Conservation (phyloP, 2,797 vertebrate genomes). For the Spondyliosoma cantharus region DNA sequence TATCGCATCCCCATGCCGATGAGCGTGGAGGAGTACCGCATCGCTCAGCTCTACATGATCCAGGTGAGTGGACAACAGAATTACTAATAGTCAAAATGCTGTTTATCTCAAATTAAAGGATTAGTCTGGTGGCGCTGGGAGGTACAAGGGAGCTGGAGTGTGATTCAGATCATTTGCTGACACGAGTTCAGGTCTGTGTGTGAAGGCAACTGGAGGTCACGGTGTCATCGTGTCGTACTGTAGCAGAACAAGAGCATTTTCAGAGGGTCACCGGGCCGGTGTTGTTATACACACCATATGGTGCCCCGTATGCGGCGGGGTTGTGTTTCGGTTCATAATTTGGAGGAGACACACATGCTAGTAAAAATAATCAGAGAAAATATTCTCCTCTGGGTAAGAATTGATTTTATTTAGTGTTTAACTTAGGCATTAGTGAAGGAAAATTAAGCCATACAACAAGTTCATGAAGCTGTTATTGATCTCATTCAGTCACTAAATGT, state of each 20-base stretch:
- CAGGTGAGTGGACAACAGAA: constrained; percentile 88
- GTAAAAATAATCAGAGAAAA: not conserved
- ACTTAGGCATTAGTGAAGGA: not conserved
- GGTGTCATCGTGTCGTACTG: constrained; percentile 31
- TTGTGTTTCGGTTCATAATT: constrained; percentile 48
- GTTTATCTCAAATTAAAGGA: not conserved
- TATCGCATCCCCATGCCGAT: constrained; percentile 97
- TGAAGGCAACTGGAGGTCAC: constrained; percentile 42
- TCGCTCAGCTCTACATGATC: constrained; percentile 99
- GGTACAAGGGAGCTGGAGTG: not conserved
- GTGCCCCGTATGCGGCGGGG: constrained; percentile 55
- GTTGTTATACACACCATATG: constrained; percentile 67
- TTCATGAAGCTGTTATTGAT: too few relatives aligned
- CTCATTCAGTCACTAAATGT: too few relatives aligned
- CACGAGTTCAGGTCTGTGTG: not conserved
- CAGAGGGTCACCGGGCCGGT: constrained; percentile 49
- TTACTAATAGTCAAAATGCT: not conserved
- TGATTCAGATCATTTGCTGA: not conserved
- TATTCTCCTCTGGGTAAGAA: not conserved
- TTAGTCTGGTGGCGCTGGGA: not conserved
- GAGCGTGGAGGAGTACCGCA: constrained; percentile 99
- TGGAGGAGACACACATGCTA: constrained; percentile 1
- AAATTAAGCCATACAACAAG: not conserved
- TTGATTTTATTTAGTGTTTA: not conserved
- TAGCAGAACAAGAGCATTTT: constrained; percentile 35